Base-by-base conservation (phyloP, 2,797 vertebrate genomes). In the Furcifer pardalis region DNA sequence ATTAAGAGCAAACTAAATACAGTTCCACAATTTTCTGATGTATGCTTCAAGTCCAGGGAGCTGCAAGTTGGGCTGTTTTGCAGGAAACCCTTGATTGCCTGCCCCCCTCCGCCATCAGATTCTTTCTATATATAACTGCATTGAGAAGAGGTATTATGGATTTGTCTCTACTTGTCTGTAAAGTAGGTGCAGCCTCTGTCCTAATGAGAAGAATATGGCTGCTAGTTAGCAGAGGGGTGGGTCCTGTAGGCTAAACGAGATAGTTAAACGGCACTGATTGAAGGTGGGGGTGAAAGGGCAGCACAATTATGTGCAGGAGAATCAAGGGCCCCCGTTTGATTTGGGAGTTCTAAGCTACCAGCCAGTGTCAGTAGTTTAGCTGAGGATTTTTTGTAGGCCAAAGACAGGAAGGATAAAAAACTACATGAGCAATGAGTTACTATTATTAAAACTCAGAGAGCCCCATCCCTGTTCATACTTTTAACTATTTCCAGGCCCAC, bases 251-350 rank as follows among this genome's bases (percentile, higher is more conserved):
- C 96, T 96, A 94, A 92, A 93, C 92, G 96, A 96, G 95, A 94
- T 96, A 95, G 96, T 96, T 96, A 95, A 95, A 96, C 94, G 96
- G 94, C 96, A 94, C 95, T 97, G 96, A 97, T 97, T 97, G 97
- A 97, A 98, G 97, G 96, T 97, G 92, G 95, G 96, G 97, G 98
- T 98, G 96, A 95, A 89, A 96, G 98, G 98, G 97, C 97, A 97
- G 97, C 96, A 98, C 98, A 99, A 99, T 99, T 99, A 99, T 97
- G 96, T 97, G 96, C 97, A 96, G 96, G 95, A 95, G 96, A 93
- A 96, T 97, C 96, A 96, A 97, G 95, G 94, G 95, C 93, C 93
- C 93, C 94, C 94, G 97, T 99, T 99, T 99, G 98, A 99, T 98
- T 97, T 93, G 77, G 90, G 90, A 95, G 97, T 98, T 98, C 97